Conservation (phyloP, 2,797 vertebrate species). For the Bryconaethiops microstoma region DNA sequence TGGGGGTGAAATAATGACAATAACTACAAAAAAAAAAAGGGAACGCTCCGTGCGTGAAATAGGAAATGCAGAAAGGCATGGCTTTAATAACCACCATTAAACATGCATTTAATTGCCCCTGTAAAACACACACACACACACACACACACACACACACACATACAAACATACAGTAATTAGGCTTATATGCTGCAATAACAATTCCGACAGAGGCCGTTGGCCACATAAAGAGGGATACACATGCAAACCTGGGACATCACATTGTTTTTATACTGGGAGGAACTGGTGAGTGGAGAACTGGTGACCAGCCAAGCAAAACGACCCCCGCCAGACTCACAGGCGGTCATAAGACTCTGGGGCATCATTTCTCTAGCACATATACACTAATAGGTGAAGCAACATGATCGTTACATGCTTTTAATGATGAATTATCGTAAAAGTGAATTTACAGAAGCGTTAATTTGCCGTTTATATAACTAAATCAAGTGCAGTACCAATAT, state of each 20-base stretch:
- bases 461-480: neutral
- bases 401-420: neutral
- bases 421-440: neutral
- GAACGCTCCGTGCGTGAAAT: constrained; percentile 7
- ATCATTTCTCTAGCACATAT: neutral
- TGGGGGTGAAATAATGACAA: constrained; percentile 14
- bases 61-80: constrained; percentile 19
- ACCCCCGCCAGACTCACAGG: neutral
- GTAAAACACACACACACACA: constrained; percentile 32
- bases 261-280: neutral
- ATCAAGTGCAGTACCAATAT: neutral
- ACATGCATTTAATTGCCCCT: constrained; percentile 39
- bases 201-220: constrained; percentile 19
- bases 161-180: constrained; percentile 41
- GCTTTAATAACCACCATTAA: constrained; percentile 49
- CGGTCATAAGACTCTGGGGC: neutral
- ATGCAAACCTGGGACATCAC: constrained; percentile 24
- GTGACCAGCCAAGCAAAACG: neutral
- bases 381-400: neutral
- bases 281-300: neutral
- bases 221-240: neutral
- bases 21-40: neutral
- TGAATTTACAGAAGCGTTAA: neutral
- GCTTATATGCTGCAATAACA: constrained; percentile 31
- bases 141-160: no score